Conservation (phyloP, 2,113 vertebrate genomes). For the Aegotheles bennettii region DNA sequence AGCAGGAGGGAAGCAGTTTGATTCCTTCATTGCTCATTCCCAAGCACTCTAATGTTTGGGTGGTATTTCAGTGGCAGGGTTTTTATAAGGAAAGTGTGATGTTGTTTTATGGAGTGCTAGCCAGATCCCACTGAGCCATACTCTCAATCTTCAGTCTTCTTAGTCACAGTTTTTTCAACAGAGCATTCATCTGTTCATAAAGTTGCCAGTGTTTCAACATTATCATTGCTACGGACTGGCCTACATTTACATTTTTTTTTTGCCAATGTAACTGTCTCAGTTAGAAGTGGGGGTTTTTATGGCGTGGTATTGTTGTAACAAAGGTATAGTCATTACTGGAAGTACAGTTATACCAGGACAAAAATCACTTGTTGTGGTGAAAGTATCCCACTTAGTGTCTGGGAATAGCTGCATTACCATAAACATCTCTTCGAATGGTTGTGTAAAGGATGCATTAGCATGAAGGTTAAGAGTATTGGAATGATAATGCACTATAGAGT, state of each 20-base stretch:
- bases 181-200: constrained; percentile 20
- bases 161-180: constrained; percentile 20
- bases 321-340: not conserved
- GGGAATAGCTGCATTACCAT: not conserved
- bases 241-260: not conserved
- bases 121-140: constrained; percentile 53
- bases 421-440: not conserved
- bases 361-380: not conserved
- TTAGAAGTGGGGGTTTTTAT: not conserved
- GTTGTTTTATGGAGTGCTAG: constrained; percentile 51
- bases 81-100: constrained; percentile 55
- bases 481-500: not conserved
- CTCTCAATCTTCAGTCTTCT: constrained; percentile 11
- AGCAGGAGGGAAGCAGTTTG: constrained; percentile 16
- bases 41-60: constrained; percentile 47
- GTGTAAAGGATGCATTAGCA: not conserved
- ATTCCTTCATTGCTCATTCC: constrained; percentile 48
- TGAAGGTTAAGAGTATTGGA: not conserved
- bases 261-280: not conserved
- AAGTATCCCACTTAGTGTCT: not conserved
- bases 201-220: not conserved
- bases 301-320: not conserved
- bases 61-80: constrained; percentile 34
- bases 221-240: not conserved
- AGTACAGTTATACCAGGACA: not conserved